Conservation (phyloP, 2,113 vertebrate species). For the Entomyzon cyanotis region DNA sequence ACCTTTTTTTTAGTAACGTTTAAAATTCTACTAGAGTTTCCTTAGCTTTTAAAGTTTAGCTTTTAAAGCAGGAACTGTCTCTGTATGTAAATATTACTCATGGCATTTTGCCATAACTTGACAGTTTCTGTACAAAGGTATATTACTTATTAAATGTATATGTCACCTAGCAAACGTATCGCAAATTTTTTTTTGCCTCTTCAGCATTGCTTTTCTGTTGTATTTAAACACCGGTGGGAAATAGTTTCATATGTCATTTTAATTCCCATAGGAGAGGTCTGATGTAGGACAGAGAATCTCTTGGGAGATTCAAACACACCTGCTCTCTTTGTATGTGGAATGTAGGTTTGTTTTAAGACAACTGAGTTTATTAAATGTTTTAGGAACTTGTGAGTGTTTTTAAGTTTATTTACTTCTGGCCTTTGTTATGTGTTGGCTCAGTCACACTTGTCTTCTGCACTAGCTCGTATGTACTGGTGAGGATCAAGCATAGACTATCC, state of each 20-base stretch:
- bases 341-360: background rate
- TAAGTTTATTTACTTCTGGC: constrained; percentile 28
- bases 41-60: background rate
- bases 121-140: background rate
- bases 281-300: background rate
- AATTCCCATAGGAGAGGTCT: background rate
- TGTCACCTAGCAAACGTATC: background rate
- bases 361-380: background rate
- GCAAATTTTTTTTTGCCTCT: background rate
- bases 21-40: background rate
- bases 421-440: constrained; percentile 36
- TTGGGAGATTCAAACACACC: background rate
- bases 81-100: background rate
- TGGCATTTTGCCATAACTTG: background rate
- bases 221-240: background rate
- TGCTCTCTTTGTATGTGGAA: background rate
- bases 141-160: background rate
- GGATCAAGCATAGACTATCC: constrained; percentile 57
- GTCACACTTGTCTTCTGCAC: constrained; percentile 63
- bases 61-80: background rate
- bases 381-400: constrained; percentile 15
- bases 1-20: background rate
- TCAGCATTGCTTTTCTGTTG: background rate
- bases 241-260: background rate
- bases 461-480: constrained; percentile 61